These are phyloP conservation scores for Phaonia tiefii DNA, from an alignment of 2,888 invertebrate genomes.

Conservation along the genomic window DNA sequence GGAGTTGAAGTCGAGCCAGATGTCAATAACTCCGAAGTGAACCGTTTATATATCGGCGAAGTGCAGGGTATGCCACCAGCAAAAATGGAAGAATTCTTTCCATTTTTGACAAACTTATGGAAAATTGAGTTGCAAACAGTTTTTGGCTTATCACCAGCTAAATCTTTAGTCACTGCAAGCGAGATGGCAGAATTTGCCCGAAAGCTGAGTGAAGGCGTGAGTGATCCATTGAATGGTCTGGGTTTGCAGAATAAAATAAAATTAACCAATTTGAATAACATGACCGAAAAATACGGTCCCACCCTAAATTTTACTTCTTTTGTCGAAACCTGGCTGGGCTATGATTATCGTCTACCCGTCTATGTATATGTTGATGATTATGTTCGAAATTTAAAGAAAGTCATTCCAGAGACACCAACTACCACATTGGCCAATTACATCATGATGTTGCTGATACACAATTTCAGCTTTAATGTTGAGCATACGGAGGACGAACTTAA, in stretches of 20 bases:
- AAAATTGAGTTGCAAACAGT: constrained; percentile 68
- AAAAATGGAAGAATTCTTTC: constrained; percentile 54
- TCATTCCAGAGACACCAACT: constrained; percentile 71
- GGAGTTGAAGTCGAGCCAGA: constrained; percentile 73
- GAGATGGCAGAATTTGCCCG: constrained; percentile 71
- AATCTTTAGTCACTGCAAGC: constrained; percentile 68
- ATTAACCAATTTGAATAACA: constrained; percentile 69
- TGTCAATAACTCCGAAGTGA: constrained; percentile 71
- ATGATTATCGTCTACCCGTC: constrained; percentile 74
- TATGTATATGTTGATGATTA: constrained; percentile 74
- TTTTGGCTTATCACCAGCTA: constrained; percentile 69
- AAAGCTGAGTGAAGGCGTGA: constrained; percentile 68
- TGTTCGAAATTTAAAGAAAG: constrained; percentile 71
- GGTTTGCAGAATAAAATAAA: constrained; percentile 70
- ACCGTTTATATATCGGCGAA: constrained; percentile 74
- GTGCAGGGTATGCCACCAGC: constrained; percentile 67
- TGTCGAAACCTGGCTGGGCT: constrained; percentile 73
- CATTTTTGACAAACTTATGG: constrained; percentile 49
- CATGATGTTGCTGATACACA: constrained; percentile 72
- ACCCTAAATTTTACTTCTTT: constrained; percentile 74
- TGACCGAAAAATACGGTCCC: constrained; percentile 72
- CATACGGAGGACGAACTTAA: constrained; percentile 65
- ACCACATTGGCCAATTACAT: constrained; percentile 76
- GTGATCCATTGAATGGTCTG: constrained; percentile 66
- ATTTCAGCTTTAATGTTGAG: constrained; percentile 69